Base-by-base conservation (phyloP, 1,140 invertebrate species). In the Teleogryllus occipitalis region DNA sequence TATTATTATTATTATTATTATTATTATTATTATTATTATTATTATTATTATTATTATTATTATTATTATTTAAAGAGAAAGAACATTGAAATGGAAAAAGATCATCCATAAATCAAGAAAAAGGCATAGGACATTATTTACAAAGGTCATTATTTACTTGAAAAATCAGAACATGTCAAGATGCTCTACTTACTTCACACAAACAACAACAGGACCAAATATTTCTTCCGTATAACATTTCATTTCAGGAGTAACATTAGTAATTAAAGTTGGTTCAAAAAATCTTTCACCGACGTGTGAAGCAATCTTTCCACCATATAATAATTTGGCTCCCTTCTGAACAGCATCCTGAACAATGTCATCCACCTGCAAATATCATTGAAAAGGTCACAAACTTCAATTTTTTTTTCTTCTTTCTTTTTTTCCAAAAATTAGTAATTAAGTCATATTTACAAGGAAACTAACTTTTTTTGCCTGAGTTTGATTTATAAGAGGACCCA, bases 401-500 rank as follows among this genome's bases (percentile, higher is more conserved):
- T 14, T 65, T 65, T 18, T 14, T 65, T 65, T 18, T 18, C 10
- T 18, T 3, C 49, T 8, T 54, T 54, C 49, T 8, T 54, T 54
- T 15, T 8, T 15, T 54, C 49, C 15, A 54, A 10, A 75, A 10
- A 75, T 7, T 7, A n/a, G 12, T 47, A 47, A 39, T 2, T 39
- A 1, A 39, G 27, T 39, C 27, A 39, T 39, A 39, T 39, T 39
- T 39, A 39, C 27, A 39, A 39, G 5, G 27, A 39, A 75, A 80
- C 82, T 82, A 81, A 91, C 95, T 87, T 97, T 98, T 65, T 93
- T 87, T 12, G 95, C 89, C 85, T 98, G 98, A 83, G 90, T 90
- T 81, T 90, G 82, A 87, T 99, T 99, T 54, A 99, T 96, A 8
- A 99, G 87, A 5, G 98, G 98, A 0, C 98, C 98, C 83, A 95